These are phyloP conservation scores for Phenganax subtilis DNA, from an alignment of 92 coral and sea anemone species.

Conservation along the genomic window DNA sequence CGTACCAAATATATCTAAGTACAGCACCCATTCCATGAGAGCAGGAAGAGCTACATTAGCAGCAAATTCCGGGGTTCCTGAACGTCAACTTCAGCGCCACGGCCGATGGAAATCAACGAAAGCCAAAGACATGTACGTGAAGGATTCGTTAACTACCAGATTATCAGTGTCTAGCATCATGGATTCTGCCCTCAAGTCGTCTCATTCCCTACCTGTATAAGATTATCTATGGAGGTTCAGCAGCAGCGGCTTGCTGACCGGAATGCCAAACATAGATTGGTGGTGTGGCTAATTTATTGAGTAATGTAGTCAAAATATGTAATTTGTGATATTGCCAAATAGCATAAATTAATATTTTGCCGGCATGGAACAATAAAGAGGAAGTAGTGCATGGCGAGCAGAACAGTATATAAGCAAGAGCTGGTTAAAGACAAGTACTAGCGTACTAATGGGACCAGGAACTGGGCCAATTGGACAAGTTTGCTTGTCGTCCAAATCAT, in stretches of 20 bases:
- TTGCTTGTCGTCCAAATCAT: too few species aligned
- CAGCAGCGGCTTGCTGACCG: neutral
- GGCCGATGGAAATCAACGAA: constrained; percentile 40
- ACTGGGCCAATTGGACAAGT: too few species aligned
- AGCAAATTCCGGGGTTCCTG: constrained; percentile 44
- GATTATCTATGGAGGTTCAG: neutral
- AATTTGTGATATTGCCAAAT: neutral
- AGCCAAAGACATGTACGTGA: constrained; percentile 40
- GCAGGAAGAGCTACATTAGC: constrained; percentile 44
- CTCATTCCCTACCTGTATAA: constrained; percentile 8
- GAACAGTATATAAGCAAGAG: too few species aligned
- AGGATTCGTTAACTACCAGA: constrained; percentile 23
- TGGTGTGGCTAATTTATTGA: neutral
- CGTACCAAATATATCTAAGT: constrained; percentile 40
- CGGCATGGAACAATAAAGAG: too few species aligned
- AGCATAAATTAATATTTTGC: too few species aligned
- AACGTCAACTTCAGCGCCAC: constrained; percentile 42
- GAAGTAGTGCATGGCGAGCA: too few species aligned
- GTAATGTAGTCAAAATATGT: constrained; percentile 2
- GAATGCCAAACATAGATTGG: neutral
- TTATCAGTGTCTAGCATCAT: constrained; percentile 39
- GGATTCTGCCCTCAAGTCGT: neutral
- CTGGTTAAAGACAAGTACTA: too few species aligned
- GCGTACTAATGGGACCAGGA: too few species aligned
- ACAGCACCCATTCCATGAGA: constrained; percentile 44